Percentiles rank a stretch among this genome's conserved stretches.
Conservation (phyloP, 2,113 vertebrate genomes). For the Cyanoderma ruficeps region DNA sequence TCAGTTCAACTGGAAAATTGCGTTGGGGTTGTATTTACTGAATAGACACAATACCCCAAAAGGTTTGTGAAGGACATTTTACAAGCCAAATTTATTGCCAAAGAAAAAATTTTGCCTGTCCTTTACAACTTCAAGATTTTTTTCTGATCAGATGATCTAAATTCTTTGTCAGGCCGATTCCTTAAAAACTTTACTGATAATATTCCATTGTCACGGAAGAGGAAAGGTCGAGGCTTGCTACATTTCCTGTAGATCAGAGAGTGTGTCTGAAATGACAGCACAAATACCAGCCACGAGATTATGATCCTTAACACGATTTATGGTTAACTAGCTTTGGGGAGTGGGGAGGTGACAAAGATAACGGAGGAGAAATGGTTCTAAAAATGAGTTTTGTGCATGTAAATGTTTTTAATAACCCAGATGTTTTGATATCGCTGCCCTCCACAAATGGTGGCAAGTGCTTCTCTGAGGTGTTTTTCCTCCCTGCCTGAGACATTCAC, state of each 20-base stretch:
- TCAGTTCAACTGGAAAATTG: not conserved
- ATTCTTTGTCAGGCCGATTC: not conserved
- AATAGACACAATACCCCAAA: not conserved
- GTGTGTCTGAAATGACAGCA: not conserved
- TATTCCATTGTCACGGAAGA: not conserved
- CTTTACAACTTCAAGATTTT: not conserved
- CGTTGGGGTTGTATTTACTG: not conserved
- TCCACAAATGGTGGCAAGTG: not conserved
- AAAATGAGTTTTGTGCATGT: not conserved
- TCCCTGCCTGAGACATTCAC: not conserved
- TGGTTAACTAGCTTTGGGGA: not conserved
- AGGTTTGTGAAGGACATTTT: not conserved
- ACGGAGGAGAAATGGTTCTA: not conserved
- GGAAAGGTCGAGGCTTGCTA: not conserved
- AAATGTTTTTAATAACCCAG: not conserved
- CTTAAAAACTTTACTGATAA: not conserved
- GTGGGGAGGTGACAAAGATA: not conserved
- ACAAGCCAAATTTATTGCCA: not conserved
- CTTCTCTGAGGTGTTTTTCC: not conserved
- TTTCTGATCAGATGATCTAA: not conserved
- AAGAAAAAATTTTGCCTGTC: not conserved
- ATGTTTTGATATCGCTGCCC: not conserved
- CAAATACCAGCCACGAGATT: not conserved
- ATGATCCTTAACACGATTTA: not conserved
- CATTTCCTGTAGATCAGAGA: not conserved